A percentile compares a stretch with the other conserved stretches of the same genome.
Evolutionary conservation across 2,113 vertebrate genomes (phyloP).

Genomic region (Ahaetulla prasina): DNA sequence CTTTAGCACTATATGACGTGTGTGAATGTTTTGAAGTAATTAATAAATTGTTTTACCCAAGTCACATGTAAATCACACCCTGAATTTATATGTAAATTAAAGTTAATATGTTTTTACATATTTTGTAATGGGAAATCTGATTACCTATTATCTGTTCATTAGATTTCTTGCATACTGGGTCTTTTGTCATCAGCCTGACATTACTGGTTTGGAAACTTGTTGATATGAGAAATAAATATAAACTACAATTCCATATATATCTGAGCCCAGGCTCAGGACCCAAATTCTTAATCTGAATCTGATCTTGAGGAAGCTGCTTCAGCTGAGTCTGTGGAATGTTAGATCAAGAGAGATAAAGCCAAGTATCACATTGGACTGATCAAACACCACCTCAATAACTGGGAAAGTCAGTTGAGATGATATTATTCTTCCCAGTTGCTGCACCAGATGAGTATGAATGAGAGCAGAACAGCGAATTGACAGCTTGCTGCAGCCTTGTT

Average conservation of each 20-base stretch:
- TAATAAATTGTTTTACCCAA: not conserved
- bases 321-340: not conserved
- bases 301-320: not conserved
- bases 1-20: not conserved
- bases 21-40: not conserved
- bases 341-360: not conserved
- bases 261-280: not conserved
- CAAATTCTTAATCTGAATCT: not conserved
- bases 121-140: too few species aligned
- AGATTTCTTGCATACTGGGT: not conserved
- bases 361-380: not conserved
- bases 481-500: not conserved
- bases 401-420: not conserved
- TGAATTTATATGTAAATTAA: not conserved
- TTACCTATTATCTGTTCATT: too few species aligned
- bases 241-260: not conserved
- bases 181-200: not conserved
- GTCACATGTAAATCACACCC: not conserved
- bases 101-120: too few species aligned
- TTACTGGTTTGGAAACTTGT: not conserved
- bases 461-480: not conserved
- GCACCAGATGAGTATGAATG: not conserved
- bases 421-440: not conserved
- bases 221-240: not conserved
- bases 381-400: not conserved